phyloP scores from a whole-genome alignment of 2,113 vertebrate genomes.

The Protobothrops flavoviridis region DNA sequence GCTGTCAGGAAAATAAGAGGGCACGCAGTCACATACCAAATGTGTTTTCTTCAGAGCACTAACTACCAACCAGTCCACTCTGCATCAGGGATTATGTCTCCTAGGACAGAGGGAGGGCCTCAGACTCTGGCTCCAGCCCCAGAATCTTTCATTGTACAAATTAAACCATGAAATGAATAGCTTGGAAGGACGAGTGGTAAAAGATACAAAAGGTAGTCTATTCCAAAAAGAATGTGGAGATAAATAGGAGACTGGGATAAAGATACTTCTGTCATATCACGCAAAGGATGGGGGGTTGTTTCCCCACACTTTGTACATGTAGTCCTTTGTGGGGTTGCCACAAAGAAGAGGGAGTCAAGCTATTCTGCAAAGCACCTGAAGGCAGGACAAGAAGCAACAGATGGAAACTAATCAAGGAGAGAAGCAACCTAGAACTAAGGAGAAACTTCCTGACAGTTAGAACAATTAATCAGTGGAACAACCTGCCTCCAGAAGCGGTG shows the following conservation, averaged over 20 bases:
- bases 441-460: too few relatives aligned
- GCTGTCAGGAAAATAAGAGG: background rate
- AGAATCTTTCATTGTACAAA: slow-evolving; percentile 12
- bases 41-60: background rate
- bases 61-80: background rate
- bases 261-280: background rate
- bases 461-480: too few relatives aligned
- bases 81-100: background rate
- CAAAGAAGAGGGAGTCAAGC: too few relatives aligned
- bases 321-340: background rate
- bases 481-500: too few relatives aligned
- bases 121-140: background rate
- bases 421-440: too few relatives aligned
- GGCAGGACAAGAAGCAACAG: too few relatives aligned
- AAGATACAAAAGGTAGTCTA: background rate
- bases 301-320: background rate
- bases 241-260: background rate
- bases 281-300: background rate
- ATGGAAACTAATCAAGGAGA: too few relatives aligned
- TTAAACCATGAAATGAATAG: slow-evolving; percentile 3
- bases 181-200: background rate
- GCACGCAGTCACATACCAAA: background rate
- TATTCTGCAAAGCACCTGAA: too few relatives aligned
- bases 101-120: background rate
- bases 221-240: background rate